Evolutionary conservation across 2,888 invertebrate genomes (phyloP), one percentile per base, ranked within the genome.

Genomic region (Pyralis farinalis): DNA sequence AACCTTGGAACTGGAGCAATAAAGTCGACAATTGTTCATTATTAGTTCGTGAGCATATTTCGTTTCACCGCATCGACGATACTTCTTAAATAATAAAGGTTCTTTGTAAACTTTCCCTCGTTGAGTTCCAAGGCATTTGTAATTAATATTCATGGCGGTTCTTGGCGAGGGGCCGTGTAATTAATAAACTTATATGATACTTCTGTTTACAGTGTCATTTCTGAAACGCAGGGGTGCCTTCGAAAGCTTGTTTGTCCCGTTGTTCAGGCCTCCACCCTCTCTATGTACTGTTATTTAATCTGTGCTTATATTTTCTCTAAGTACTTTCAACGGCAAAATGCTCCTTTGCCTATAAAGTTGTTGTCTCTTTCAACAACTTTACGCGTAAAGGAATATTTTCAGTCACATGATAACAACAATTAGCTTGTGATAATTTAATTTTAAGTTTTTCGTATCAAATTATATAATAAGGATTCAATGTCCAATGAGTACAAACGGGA

Each of bases 151-250:
- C 87, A 88, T 87, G 86, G 80, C 80, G 82, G 74, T 84, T 80
- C 71, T 74, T 76, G 75, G 82, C 79, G 71, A 86, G 86, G 85
- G 86, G 79, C 74, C 77, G 76, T 84, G 86, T 88, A 87, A 88
- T 88, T 88, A 88, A 88, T 88, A 87, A 88, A 87, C 87, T 88
- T 88, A 87, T 88, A 87, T 87, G 87, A 86, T 87, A 86, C 87
- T 88, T 88, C 87, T 88, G 87, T 87, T 85, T 86, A 85, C 83
- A 83, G 81, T 87, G 85, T 87, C 85, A 84, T 76, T 81, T 57
- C 71, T 77, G 79, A 78, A 79, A 73, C 69, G 73, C 60, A 60
- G 64, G 74, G 74, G 69, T 62, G 64, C 58, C 60, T 63, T 58
- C 52, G 46, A 47, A 55, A 62, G 47, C 47, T 47, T 53, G 53